Evolutionary conservation across 1,140 invertebrate species (phyloP), one percentile per base, ranked within the genome.

Genomic region (Orius laevigatus): DNA sequence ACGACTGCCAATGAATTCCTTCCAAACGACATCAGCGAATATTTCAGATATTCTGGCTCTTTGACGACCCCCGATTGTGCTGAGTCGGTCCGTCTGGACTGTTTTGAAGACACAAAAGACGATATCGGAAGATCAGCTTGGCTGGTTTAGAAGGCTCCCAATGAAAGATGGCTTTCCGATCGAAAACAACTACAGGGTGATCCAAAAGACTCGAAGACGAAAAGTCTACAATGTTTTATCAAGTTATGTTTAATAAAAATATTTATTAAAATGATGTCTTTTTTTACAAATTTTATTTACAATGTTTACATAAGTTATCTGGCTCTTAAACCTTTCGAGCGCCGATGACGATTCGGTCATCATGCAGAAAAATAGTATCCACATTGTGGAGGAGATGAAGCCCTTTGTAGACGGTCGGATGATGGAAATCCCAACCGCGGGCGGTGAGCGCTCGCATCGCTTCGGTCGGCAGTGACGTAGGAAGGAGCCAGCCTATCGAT

Each of bases 401-500:
- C 74, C 85, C 72, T 15, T 62, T 61, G 62, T 70, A 74, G 2
- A 75, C 72, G 3, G 62, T 60, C 6, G 62, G 57, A 44, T 71
- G 61, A 0, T 62, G 53, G n/a, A 76, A 62, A n/a, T 57, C 62
- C 73, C 72, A 75, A 1, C 73, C 73, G 51, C 72, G 59, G 5
- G 70, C 68, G 25, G 75, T 62, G 11, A 77, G 62, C 48, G 66
- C 67, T 50, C 75, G 58, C 62, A 76, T 66, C 3, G 71, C 66
- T 53, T 75, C 70, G 39, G 70, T 69, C 5, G 72, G 67, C 39
- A 70, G 63, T 2, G 75, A 77, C 53, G 74, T 66, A 3, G 75
- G 75, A 6, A 76, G 60, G 35, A 63, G 55, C 51, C 70, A 67
- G 32, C 68, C 68, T 11, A 76, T 60, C 46, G 70, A 68, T 46